A percentile compares a stretch with the other conserved stretches of the same genome.
These are phyloP conservation scores for Melanchra persicariae DNA, from an alignment of 2,888 invertebrate genomes.

Conservation along the genomic window DNA sequence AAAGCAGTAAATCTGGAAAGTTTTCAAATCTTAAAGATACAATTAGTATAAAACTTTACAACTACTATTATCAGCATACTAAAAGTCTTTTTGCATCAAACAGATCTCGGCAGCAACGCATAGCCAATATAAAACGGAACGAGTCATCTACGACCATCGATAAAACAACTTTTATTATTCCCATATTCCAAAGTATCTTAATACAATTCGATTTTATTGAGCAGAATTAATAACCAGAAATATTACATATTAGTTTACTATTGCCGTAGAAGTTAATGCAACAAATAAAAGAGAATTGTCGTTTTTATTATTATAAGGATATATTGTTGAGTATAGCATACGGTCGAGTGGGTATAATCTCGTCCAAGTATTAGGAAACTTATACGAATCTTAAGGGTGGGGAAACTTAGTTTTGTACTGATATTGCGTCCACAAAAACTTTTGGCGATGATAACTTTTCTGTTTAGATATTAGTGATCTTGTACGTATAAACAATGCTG, in stretches of 20 bases:
- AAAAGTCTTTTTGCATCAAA: neutral
- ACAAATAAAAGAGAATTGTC: conserved; percentile 86
- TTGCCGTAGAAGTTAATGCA: conserved; percentile 83
- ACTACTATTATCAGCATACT: neutral
- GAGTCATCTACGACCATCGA: conserved; percentile 37
- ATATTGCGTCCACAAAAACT: conserved; percentile 86
- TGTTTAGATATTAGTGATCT: conserved; percentile 71
- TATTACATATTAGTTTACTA: conserved; percentile 77
- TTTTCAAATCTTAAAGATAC: neutral
- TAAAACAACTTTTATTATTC: conserved; percentile 62
- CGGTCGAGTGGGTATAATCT: conserved; percentile 85
- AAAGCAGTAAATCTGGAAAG: neutral
- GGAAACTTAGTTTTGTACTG: conserved; percentile 81
- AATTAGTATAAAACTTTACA: neutral
- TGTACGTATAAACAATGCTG: conserved; percentile 37
- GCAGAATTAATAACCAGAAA: conserved; percentile 87
- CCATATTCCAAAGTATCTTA: conserved; percentile 63
- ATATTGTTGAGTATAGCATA: conserved; percentile 79
- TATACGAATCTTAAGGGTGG: conserved; percentile 85
- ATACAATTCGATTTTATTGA: conserved; percentile 83
- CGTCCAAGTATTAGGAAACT: conserved; percentile 88
- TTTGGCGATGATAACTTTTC: conserved; percentile 81
- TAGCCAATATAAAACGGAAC: conserved; percentile 40
- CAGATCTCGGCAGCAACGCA: neutral
- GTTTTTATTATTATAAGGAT: conserved; percentile 87